Evolutionary conservation across 2,888 invertebrate genomes (phyloP).

Genomic region (Temnothorax unifasciatus): DNA sequence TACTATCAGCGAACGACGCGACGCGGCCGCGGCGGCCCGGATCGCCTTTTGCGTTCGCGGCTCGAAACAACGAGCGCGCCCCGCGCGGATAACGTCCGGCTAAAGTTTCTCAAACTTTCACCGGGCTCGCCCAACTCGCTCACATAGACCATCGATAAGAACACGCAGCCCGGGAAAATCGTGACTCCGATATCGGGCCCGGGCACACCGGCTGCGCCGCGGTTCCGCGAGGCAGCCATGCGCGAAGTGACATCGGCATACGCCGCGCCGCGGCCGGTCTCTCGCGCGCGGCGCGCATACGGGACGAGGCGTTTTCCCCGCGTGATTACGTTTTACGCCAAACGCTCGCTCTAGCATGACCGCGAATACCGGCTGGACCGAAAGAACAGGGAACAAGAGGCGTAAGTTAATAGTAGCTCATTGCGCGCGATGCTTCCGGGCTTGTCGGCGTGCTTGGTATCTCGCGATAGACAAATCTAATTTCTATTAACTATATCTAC

Average conservation of each 20-base stretch:
- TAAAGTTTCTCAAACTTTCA: slow-evolving; percentile 83
- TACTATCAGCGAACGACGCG: slow-evolving; percentile 18
- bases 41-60: slow-evolving; percentile 54
- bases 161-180: slow-evolving; percentile 74
- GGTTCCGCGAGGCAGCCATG: slow-evolving; percentile 78
- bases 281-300: slow-evolving; percentile 27
- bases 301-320: slow-evolving; percentile 60
- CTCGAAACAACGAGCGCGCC: slow-evolving; percentile 54
- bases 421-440: slow-evolving; percentile 52
- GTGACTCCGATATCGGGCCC: slow-evolving; percentile 70
- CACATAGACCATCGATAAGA: slow-evolving; percentile 75
- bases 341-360: slow-evolving; percentile 18
- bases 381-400: slow-evolving; percentile 29
- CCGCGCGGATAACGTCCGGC: slow-evolving; percentile 66
- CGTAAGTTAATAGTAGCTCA: slow-evolving; percentile 53
- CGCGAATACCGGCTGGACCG: slow-evolving; percentile 27
- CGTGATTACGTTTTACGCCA: slow-evolving; percentile 58
- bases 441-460: slow-evolving; percentile 17
- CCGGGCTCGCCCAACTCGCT: slow-evolving; percentile 78
- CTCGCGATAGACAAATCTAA: slow-evolving; percentile 41
- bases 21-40: not conserved
- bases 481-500: slow-evolving; percentile 25
- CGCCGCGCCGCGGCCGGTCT: slow-evolving; percentile 1
- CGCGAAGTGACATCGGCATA: slow-evolving; percentile 80
- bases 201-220: slow-evolving; percentile 34